Base-by-base conservation (phyloP, 2,113 vertebrate genomes). In the Euleptes europaea region DNA sequence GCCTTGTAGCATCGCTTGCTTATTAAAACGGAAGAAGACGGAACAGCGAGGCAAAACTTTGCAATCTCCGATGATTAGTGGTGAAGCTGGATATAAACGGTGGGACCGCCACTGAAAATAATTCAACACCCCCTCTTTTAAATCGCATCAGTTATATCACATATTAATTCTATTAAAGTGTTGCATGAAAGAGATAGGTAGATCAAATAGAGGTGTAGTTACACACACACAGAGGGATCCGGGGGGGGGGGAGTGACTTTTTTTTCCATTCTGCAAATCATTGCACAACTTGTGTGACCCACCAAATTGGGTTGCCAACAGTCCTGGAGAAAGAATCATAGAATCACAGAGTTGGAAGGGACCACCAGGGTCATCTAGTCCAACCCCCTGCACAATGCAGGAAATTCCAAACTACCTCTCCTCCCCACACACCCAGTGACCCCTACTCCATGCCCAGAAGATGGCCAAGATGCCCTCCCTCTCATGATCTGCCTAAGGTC, bases 1-100 rank as follows among this genome's bases (percentile, higher is more conserved):
- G 70, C 21, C 7, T 14, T 3, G 35, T 19, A 83, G 75, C 47
- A 69, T 44, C 17, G 67, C 57, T 75, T 17, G 73, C 31, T 54
- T 82, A 42, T 54, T 86, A 88, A 89, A 81, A 5, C 9, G 10
- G 2, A 54, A 8, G 67, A 9, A 83, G 13, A 74, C 26, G 1
- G n/a, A 17, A 73, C 70, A 13, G 38, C 12, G 42, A 91, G n/a
- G 65, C 42, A 69, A 54, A 38, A 60, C 88, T 44, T 44, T 76
- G 31, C 76, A 83, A 83, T 87, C 79, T 77, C 78, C 35, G 72
- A 60, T 69, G 57, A 91, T 82, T 86, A 85, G 90, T 90, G 72
- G 42, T 49, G 90, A 85, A 69, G 71, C 63, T 57, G 47, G 44
- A 38, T n/a, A 28, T 14, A 57, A 57, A 31, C 35, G 23, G 21